Evolutionary conservation across 2,797 vertebrate species (phyloP).

Genomic region (Pipistrellus pygmaeus): DNA sequence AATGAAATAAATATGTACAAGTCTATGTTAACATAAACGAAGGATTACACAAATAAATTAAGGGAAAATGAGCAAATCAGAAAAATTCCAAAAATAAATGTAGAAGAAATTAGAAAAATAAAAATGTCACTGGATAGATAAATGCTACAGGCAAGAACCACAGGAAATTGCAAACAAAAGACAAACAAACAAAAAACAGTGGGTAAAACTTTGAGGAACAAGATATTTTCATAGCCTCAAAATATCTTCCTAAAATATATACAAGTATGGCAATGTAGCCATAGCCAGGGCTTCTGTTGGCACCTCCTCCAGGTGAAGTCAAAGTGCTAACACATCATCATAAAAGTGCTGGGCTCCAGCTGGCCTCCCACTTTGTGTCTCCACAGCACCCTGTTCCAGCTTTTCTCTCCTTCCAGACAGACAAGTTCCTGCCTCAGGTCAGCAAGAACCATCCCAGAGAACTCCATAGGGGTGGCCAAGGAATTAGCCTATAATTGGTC

Average conservation of each 20-base stretch:
- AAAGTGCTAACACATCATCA: neutral
- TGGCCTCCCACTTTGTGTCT: neutral
- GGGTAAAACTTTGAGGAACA: neutral
- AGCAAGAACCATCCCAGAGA: neutral
- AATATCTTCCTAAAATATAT: neutral
- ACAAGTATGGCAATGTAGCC: neutral
- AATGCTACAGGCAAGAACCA: neutral
- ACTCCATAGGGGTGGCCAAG: neutral
- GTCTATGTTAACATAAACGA: neutral
- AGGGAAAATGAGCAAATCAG: neutral
- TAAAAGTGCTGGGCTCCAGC: neutral
- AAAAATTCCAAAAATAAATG: slow-evolving; percentile 5
- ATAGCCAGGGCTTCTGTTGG: neutral
- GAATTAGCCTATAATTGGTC: neutral
- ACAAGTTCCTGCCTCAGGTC: neutral
- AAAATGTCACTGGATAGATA: neutral
- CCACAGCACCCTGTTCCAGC: neutral
- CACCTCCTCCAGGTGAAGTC: neutral
- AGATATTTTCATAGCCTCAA: neutral
- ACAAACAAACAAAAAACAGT: too few species aligned
- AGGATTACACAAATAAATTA: slow-evolving; percentile 35
- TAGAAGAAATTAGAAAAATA: neutral
- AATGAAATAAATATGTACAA: neutral
- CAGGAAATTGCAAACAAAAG: neutral
- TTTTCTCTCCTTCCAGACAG: neutral